These are phyloP conservation scores for Propithecus coquereli DNA, from an alignment of 2,113 vertebrate genomes.

Conservation along the genomic window DNA sequence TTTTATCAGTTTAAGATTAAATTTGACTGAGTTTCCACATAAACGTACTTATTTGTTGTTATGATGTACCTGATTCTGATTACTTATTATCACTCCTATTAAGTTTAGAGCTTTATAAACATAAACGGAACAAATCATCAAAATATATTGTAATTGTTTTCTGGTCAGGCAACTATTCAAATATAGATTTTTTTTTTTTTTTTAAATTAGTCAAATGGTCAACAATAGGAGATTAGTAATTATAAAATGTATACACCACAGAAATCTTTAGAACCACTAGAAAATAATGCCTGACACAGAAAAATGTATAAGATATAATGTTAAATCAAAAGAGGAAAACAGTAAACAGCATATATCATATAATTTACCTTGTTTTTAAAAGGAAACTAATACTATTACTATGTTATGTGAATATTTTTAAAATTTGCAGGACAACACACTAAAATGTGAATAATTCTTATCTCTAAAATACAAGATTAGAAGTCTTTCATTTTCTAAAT, in stretches of 20 bases:
- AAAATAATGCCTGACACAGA: background rate
- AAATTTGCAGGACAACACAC: background rate
- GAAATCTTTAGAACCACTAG: background rate
- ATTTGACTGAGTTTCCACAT: background rate
- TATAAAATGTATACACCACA: background rate
- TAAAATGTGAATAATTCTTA: slow-evolving; percentile 8
- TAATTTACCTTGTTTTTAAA: background rate
- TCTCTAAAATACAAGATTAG: background rate
- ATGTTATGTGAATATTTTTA: background rate
- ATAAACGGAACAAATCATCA: background rate
- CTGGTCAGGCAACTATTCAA: background rate
- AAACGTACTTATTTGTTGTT: background rate
- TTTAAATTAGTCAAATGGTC: background rate
- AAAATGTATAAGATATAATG: background rate
- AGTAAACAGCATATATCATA: background rate
- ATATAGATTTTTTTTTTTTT: background rate
- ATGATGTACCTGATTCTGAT: background rate
- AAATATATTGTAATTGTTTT: background rate
- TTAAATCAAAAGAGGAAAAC: background rate
- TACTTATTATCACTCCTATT: background rate
- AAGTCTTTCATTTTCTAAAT: background rate
- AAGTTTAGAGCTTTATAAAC: background rate
- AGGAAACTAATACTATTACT: background rate
- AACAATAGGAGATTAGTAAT: background rate
- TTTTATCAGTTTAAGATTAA: background rate